phyloP scores from a whole-genome alignment of 35 echinoderm and acorn worm species.

The Diadema setosum region DNA sequence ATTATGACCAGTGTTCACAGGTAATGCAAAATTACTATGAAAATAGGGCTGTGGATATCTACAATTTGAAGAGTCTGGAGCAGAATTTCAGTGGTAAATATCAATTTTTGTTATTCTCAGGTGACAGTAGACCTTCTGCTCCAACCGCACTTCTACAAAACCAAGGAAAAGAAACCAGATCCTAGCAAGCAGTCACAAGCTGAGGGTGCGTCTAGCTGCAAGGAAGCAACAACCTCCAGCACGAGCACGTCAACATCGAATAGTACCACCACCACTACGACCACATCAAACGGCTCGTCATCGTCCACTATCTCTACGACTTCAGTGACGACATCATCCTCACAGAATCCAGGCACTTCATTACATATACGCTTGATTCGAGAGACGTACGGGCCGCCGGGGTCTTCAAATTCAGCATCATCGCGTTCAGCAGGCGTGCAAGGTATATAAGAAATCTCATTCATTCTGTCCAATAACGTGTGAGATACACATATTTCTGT shows the following conservation, averaged over 20 bases:
- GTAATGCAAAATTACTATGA: no score
- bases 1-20: no score
- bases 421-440: no score
- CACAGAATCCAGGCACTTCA: not conserved
- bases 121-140: constrained; percentile 8
- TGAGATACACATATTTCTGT: no score
- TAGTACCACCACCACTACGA: not conserved
- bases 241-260: not conserved
- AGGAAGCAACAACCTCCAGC: not conserved
- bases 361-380: not conserved
- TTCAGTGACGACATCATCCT: not conserved
- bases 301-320: not conserved
- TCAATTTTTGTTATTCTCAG: no score
- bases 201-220: not conserved
- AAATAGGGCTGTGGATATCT: no score
- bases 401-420: no score
- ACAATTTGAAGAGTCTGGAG: no score
- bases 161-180: not conserved
- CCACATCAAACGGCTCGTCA: not conserved
- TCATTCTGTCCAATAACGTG: no score
- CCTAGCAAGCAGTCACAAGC: not conserved
- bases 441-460: no score
- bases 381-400: not conserved
- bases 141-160: constrained; percentile 19
- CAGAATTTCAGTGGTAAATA: no score